Evolutionary conservation across 2,113 vertebrate species (phyloP).

Genomic region (Arenaria interpres): DNA sequence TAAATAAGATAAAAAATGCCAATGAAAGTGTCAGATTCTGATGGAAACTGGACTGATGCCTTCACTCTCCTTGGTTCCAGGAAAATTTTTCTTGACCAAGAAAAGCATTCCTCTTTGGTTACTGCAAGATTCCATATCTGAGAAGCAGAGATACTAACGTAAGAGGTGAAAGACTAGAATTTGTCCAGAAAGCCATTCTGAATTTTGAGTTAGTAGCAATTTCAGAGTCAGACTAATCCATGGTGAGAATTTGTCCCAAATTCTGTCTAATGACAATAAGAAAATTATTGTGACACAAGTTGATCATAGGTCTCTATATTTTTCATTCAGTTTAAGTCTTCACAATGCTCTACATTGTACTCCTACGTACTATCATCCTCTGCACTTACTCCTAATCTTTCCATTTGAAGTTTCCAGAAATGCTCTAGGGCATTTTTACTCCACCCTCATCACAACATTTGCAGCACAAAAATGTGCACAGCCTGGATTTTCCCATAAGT

Average conservation of each 20-base stretch:
- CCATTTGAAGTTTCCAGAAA: slow-evolving; percentile 30
- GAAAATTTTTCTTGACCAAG: slow-evolving; percentile 42
- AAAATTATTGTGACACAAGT: background rate
- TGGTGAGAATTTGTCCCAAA: background rate
- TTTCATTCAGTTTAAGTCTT: background rate
- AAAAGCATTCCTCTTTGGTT: slow-evolving; percentile 42
- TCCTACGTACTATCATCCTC: background rate
- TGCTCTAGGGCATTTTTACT: background rate
- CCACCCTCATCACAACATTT: background rate
- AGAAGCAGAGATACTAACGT: background rate
- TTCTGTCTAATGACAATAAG: background rate
- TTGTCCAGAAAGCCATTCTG: background rate
- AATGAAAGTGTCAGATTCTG: slow-evolving; percentile 28
- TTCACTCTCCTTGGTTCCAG: background rate
- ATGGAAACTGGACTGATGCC: slow-evolving; percentile 47
- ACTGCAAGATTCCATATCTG: slow-evolving; percentile 3
- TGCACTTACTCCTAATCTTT: background rate
- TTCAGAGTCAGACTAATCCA: background rate
- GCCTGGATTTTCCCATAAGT: background rate
- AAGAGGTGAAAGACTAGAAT: background rate
- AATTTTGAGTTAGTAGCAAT: background rate
- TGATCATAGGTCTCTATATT: background rate
- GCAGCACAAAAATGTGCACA: background rate
- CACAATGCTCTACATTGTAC: background rate
- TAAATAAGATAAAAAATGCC: slow-evolving; percentile 41